Evolutionary conservation across 2,888 invertebrate genomes (phyloP), one percentile per base, ranked within the genome.

Genomic region (Oxystoma pomonae): DNA sequence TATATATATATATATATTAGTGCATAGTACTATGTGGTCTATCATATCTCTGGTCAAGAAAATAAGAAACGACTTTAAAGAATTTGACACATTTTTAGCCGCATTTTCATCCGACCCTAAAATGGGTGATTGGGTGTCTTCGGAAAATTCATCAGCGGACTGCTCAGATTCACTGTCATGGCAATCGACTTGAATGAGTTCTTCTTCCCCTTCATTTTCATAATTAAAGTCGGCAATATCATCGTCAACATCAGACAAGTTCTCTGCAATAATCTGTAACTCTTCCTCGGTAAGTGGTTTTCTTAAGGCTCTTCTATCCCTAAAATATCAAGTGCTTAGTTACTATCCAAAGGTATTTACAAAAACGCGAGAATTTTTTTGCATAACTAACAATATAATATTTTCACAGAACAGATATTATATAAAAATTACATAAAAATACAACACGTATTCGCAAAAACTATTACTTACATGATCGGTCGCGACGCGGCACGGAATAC

Each of bases 141-240:
- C 55, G 17, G 9, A 5, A 17, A 16, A 12, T 12, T 55, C 55
- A 55, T 55, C 55, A 16, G 16, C 55, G 17, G 55, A 55, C 55
- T 55, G 55, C 55, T 55, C 55, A 9, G 55, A 55, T n/a, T 55
- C 55, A 16, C 55, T 55, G 17, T 55, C 20, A 55, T 55, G 20
- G 16, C 12, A 55, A 55, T 55, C 20, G 18, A 16, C 16, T 55
- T 55, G 19, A 55, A 55, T n/a, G 16, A 55, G 19, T 12, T 55
- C 55, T n/a, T 55, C 17, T 55, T 61, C 17, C 20, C 55, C 55
- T 55, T 55, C 55, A 55, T 20, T 55, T 55, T 55, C 55, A 55
- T 20, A 20, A 18, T 55, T 20, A 55, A 55, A 55, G 55, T 55
- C 55, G 18, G 20, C 55, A 55, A 55, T 17, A 17, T 55, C 55